Conservation (phyloP, 2,797 vertebrate genomes). For the Oreonectes daqikongensis region DNA sequence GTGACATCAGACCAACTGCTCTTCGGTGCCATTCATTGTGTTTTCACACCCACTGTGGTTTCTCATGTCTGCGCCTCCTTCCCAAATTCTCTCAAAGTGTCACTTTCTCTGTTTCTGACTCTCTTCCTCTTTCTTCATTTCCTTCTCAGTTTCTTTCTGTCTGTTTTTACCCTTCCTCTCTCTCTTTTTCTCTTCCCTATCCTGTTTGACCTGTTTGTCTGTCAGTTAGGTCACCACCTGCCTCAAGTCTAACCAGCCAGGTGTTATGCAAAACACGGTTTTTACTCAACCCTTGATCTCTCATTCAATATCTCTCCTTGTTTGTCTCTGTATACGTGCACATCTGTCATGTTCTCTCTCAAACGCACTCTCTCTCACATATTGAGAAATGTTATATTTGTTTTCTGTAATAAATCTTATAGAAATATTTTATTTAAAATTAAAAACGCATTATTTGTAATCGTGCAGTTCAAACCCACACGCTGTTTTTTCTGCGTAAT, state of each 20-base stretch:
- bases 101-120: constrained; percentile 12
- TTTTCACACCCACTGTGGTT: not conserved
- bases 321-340: not conserved
- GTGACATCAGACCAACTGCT: not conserved
- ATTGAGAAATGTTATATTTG: not conserved
- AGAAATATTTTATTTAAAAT: not conserved
- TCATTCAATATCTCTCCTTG: not conserved
- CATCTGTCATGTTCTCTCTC: not conserved
- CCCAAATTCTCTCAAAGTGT: constrained; percentile 10
- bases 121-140: constrained; percentile 33
- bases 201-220: constrained; percentile 45
- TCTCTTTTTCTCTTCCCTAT: constrained; percentile 14
- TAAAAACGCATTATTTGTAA: not conserved
- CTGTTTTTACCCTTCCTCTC: not conserved
- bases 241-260: constrained; percentile 36
- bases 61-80: not conserved
- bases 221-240: constrained; percentile 45
- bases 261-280: constrained; percentile 37
- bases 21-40: not conserved
- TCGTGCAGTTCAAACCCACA: not conserved
- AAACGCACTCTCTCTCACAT: not conserved
- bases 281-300: constrained; percentile 18
- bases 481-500: not conserved
- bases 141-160: constrained; percentile 14
- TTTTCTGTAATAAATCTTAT: not conserved